Conservation (phyloP, 92 coral and sea anemone genomes). For the Metridium senile region DNA sequence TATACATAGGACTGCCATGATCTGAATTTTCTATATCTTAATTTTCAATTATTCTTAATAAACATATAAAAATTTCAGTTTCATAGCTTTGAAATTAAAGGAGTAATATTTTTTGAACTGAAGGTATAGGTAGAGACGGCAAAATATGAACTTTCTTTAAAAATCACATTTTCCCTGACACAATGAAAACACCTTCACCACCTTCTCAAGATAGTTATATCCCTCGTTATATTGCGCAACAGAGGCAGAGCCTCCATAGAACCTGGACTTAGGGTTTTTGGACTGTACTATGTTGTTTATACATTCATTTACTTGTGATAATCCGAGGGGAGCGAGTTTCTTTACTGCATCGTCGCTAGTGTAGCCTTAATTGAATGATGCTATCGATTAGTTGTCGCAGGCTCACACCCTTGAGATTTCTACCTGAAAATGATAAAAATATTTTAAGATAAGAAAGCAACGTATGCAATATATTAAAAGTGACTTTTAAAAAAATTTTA, state of each 20-base stretch:
- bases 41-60: too few species aligned
- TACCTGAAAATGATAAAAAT: background rate
- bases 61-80: too few species aligned
- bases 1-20: too few species aligned
- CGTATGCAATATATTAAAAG: background rate
- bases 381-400: background rate
- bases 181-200: too few species aligned
- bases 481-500: background rate
- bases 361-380: background rate
- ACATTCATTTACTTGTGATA: slow-evolving; percentile 31
- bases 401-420: background rate
- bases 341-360: slow-evolving; percentile 10
- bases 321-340: slow-evolving; percentile 38
- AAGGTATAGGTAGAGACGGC: too few species aligned
- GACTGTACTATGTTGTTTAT: slow-evolving; percentile 23
- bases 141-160: too few species aligned
- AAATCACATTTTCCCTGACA: too few species aligned
- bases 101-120: too few species aligned
- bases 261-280: slow-evolving; percentile 33
- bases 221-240: slow-evolving; percentile 33
- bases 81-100: too few species aligned
- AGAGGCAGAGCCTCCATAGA: slow-evolving; percentile 35
- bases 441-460: background rate
- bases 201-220: too few species aligned
- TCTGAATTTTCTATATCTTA: too few species aligned